Conservation (phyloP, 2,888 invertebrate genomes). For the Nemapogon koenigi region DNA sequence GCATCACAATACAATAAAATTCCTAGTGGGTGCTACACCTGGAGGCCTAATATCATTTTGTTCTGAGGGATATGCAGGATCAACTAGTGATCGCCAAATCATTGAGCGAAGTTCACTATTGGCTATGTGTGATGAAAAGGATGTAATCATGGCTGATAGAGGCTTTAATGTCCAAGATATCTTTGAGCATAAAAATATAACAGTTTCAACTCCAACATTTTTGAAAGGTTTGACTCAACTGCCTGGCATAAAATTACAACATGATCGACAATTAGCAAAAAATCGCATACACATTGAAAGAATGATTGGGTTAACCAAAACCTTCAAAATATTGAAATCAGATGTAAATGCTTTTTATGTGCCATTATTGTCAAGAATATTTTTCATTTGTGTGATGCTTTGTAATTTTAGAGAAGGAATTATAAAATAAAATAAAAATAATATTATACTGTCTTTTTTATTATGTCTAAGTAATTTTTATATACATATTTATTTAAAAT, state of each 20-base stretch:
- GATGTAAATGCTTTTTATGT: slow-evolving; percentile 9
- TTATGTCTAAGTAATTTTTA: neutral
- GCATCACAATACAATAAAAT: slow-evolving; percentile 6
- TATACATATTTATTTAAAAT: neutral
- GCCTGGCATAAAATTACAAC: slow-evolving; percentile 11
- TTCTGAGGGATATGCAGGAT: slow-evolving; percentile 10
- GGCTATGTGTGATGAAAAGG: slow-evolving; percentile 15
- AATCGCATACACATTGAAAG: slow-evolving; percentile 15
- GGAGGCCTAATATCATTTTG: slow-evolving; percentile 9
- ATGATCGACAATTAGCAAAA: slow-evolving; percentile 11
- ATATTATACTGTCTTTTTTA: neutral
- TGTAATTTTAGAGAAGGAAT: slow-evolving; percentile 8
- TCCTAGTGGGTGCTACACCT: slow-evolving; percentile 9
- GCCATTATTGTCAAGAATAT: slow-evolving; percentile 9
- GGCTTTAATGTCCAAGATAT: slow-evolving; percentile 20
- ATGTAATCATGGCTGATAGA: slow-evolving; percentile 18
- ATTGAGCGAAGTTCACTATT: slow-evolving; percentile 15
- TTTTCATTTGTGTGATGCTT: slow-evolving; percentile 11
- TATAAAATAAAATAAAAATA: neutral
- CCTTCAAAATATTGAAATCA: slow-evolving; percentile 14
- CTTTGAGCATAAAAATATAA: slow-evolving; percentile 16
- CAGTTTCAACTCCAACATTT: slow-evolving; percentile 17
- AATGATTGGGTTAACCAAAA: slow-evolving; percentile 14
- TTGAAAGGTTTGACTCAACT: slow-evolving; percentile 16
- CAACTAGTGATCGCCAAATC: slow-evolving; percentile 7